These are phyloP conservation scores for Rhinella marina DNA, from an alignment of 2,797 vertebrate species.

Conservation along the genomic window DNA sequence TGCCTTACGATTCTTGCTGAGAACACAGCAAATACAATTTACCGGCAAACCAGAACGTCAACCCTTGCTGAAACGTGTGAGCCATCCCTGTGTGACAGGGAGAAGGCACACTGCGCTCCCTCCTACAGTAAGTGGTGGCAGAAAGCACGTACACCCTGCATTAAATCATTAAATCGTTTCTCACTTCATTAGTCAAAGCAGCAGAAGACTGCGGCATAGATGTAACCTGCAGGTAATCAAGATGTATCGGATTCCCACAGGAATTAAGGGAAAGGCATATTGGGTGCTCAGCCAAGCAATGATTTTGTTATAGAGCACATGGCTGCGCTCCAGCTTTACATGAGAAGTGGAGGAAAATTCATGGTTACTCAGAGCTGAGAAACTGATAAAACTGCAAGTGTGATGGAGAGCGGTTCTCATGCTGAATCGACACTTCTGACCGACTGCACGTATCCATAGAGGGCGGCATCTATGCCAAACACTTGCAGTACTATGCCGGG, in stretches of 20 bases:
- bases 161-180: neutral
- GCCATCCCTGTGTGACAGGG: neutral
- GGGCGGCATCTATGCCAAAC: neutral
- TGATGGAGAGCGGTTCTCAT: neutral
- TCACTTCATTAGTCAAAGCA: constrained; percentile 23
- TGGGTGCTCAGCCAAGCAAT: constrained; percentile 24
- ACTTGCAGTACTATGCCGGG: neutral
- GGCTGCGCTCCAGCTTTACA: neutral
- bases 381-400: constrained; percentile 7
- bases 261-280: constrained; percentile 26
- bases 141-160: constrained; percentile 5
- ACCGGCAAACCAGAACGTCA: neutral
- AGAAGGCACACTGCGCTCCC: too few species aligned
- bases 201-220: neutral
- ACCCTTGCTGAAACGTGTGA: neutral
- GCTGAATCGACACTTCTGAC: neutral
- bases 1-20: neutral
- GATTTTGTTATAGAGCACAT: constrained; percentile 26
- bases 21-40: neutral
- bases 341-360: neutral
- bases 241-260: constrained; percentile 29
- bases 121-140: neutral
- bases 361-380: neutral
- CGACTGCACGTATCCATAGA: neutral
- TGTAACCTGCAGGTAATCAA: constrained; percentile 18